These are phyloP conservation scores for Cactoblastis cactorum DNA, from an alignment of 2,888 invertebrate species.

Conservation along the genomic window DNA sequence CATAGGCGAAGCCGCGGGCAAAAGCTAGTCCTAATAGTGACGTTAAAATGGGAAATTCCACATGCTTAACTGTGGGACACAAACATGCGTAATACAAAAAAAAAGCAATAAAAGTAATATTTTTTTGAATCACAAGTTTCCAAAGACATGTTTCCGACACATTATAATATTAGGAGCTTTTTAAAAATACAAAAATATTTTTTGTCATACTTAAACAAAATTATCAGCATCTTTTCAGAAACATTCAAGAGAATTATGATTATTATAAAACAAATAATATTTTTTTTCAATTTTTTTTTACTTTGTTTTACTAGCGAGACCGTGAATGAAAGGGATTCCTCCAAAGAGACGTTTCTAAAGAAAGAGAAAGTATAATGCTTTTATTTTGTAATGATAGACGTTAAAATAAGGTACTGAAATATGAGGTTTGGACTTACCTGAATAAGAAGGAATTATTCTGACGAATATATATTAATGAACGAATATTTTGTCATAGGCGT, in stretches of 20 bases:
- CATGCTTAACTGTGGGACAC: too few species aligned
- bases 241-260: neutral
- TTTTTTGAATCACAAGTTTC: too few species aligned
- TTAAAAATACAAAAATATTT: too few species aligned
- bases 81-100: too few species aligned
- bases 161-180: too few species aligned
- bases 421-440: neutral
- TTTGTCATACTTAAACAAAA: too few species aligned
- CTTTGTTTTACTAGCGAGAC: conserved; percentile 12
- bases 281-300: neutral
- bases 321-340: conserved; percentile 7
- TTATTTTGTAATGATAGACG: neutral
- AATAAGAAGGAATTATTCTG: neutral
- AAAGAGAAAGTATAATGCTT: neutral
- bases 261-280: conserved; percentile 5
- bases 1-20: too few species aligned
- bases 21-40: too few species aligned
- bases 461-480: neutral
- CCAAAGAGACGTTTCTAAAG: neutral
- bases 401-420: neutral
- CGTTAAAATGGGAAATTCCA: too few species aligned
- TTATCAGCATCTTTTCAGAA: too few species aligned
- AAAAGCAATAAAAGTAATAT: too few species aligned
- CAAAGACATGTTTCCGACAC: too few species aligned
- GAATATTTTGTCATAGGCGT: neutral